phyloP scores from a whole-genome alignment of 2,113 vertebrate genomes.

The Ammodytes marinus region DNA sequence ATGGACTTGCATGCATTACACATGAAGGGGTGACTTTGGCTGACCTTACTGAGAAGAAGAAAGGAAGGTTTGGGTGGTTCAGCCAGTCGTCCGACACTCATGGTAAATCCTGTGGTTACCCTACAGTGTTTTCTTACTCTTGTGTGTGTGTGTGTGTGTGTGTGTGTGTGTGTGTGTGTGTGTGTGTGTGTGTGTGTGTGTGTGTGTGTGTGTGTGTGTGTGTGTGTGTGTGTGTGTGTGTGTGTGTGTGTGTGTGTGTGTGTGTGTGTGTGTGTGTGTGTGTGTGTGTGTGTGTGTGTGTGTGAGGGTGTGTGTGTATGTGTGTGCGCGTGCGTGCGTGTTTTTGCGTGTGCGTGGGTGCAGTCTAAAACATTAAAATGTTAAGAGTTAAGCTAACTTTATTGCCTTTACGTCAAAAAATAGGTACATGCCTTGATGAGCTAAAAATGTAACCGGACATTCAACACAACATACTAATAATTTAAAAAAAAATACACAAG shows the following conservation, averaged over 20 bases:
- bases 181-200: slow-evolving; percentile 16
- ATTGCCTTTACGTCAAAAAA: neutral
- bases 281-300: neutral
- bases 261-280: slow-evolving; percentile 11
- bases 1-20: slow-evolving; percentile 91
- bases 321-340: neutral
- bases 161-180: slow-evolving; percentile 2
- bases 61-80: slow-evolving; percentile 96
- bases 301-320: slow-evolving; percentile 10
- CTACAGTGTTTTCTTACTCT: slow-evolving; percentile 68
- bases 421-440: neutral
- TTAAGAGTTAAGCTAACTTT: neutral
- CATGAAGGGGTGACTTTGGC: slow-evolving; percentile 95
- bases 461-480: neutral
- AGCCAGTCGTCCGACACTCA: slow-evolving; percentile 95
- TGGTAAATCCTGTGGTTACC: slow-evolving; percentile 89
- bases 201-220: neutral
- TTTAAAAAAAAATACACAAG: neutral
- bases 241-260: neutral
- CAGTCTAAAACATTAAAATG: neutral
- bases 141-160: slow-evolving; percentile 15
- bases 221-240: slow-evolving; percentile 10
- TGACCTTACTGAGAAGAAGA: slow-evolving; percentile 98
- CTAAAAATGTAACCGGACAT: neutral
- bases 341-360: no score